phyloP scores from a whole-genome alignment of 2,797 vertebrate species.

The Rhabdophis nuchalis region DNA sequence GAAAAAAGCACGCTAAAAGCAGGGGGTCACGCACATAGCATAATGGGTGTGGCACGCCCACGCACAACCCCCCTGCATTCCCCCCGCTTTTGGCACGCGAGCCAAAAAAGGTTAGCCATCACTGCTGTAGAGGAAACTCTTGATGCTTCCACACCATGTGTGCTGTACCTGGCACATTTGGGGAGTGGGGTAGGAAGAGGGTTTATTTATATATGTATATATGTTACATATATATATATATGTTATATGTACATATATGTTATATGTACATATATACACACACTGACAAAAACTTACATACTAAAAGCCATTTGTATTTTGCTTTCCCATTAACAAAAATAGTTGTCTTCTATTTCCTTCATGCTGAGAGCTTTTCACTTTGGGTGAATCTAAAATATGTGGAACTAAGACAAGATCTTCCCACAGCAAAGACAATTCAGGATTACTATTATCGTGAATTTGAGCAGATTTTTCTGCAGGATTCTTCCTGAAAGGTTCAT shows the following conservation, averaged over 20 bases:
- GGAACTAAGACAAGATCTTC: neutral
- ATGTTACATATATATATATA: no score
- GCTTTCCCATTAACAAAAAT: neutral
- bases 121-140: neutral
- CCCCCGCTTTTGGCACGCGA: no score
- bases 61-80: no score
- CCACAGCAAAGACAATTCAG: neutral
- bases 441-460: neutral
- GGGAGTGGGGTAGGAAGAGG: neutral
- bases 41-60: no score
- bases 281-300: neutral
- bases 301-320: neutral
- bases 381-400: slow-evolving; percentile 3
- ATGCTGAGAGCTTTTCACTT: neutral
- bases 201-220: no score
- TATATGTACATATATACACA: neutral
- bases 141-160: neutral
- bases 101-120: no score
- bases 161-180: neutral
- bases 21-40: no score
- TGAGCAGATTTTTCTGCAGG: neutral
- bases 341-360: neutral
- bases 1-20: no score
- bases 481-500: neutral
- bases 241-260: no score